Conservation (phyloP, 2,113 vertebrate species). For the Lepus europaeus region DNA sequence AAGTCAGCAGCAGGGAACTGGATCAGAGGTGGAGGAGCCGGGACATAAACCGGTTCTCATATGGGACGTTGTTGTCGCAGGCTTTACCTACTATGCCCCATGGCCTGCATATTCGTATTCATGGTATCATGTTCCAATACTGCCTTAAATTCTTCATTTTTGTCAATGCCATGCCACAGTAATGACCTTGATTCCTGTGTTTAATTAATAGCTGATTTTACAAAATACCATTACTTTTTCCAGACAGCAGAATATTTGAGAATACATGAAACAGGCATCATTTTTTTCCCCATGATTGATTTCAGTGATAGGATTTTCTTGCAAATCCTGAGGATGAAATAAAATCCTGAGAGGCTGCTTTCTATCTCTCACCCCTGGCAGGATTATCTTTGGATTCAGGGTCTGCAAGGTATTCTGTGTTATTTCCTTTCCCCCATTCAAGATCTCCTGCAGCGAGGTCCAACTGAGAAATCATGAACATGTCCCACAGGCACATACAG, state of each 20-base stretch:
- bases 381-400: not conserved
- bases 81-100: no score
- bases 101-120: not conserved
- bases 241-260: slow-evolving; percentile 19
- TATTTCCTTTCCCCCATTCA: not conserved
- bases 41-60: no score
- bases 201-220: not conserved
- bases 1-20: no score
- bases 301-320: slow-evolving; percentile 29
- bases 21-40: no score
- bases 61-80: no score
- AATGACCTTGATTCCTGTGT: not conserved
- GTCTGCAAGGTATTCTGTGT: not conserved
- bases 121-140: not conserved
- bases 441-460: not conserved
- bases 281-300: slow-evolving; percentile 6
- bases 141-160: not conserved
- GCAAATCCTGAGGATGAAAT: slow-evolving; percentile 10
- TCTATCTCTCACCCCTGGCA: not conserved
- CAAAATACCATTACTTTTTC: not conserved
- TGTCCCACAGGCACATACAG: not conserved
- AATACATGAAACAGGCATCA: not conserved
- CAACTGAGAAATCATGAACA: not conserved
- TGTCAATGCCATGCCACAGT: not conserved
- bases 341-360: not conserved